Evolutionary conservation across 2,888 invertebrate genomes (phyloP).

Genomic region (Trichogramma evanescens): DNA sequence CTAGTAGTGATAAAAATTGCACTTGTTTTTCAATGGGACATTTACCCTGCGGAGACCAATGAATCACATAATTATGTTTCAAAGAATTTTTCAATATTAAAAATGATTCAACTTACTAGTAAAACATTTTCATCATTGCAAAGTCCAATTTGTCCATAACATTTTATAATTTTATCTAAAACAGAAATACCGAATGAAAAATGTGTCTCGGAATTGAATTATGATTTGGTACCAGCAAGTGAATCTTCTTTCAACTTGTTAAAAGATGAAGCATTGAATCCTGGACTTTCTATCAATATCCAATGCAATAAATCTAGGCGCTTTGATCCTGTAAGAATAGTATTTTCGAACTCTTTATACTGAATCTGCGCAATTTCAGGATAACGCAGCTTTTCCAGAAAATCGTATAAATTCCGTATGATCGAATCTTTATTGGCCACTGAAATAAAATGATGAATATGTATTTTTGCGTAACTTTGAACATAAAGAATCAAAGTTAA

Average conservation of each 20-base stretch:
- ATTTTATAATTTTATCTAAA: conserved; percentile 29
- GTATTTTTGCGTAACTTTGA: background rate
- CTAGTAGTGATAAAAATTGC: conserved; percentile 25
- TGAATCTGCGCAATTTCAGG: conserved; percentile 33
- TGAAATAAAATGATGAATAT: background rate
- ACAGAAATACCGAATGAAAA: conserved; percentile 1
- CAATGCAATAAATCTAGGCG: conserved; percentile 32
- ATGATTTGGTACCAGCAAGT: conserved; percentile 27
- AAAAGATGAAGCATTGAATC: conserved; percentile 18
- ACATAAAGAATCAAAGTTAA: background rate
- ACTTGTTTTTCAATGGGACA: conserved; percentile 28
- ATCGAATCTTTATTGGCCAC: conserved; percentile 24
- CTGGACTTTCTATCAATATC: conserved; percentile 28
- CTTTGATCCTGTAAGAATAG: conserved; percentile 28
- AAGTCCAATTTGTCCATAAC: conserved; percentile 34
- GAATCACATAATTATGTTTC: background rate
- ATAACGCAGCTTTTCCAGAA: conserved; percentile 30
- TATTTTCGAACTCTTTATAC: conserved; percentile 24
- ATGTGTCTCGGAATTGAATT: background rate
- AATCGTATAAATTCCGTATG: conserved; percentile 28
- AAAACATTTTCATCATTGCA: conserved; percentile 27
- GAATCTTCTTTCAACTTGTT: conserved; percentile 24
- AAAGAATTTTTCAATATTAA: background rate
- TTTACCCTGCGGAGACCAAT: conserved; percentile 29
- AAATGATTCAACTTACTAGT: conserved; percentile 26